A percentile compares a stretch with the other conserved stretches of the same genome.
phyloP scores from a whole-genome alignment of 2,797 vertebrate genomes.

The Acropternis orthonyx region DNA sequence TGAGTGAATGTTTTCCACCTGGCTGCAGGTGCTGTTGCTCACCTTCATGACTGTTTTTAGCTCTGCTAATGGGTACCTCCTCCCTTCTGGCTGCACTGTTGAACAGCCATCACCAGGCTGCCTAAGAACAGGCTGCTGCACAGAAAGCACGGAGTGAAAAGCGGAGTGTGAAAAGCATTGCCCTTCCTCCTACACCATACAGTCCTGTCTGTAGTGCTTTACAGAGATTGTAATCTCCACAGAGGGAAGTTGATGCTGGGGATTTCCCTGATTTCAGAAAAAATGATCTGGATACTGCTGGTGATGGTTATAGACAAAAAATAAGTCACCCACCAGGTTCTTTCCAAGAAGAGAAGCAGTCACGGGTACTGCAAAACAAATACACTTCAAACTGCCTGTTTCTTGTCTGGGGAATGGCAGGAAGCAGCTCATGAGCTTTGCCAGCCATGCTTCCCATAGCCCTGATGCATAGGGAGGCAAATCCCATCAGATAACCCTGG shows the following conservation, averaged over 20 bases:
- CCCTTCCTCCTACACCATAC: neutral
- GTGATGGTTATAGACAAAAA: neutral
- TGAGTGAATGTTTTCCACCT: neutral
- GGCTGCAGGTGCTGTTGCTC: conserved; percentile 9
- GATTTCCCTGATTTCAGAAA: neutral
- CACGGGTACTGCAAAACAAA: neutral
- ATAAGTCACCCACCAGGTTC: neutral
- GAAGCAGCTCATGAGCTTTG: neutral
- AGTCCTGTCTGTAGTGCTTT: neutral
- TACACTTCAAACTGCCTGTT: neutral
- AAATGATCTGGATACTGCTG: neutral
- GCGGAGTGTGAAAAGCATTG: neutral
- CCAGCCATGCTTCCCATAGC: neutral
- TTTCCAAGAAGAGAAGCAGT: neutral
- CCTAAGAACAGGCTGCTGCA: neutral
- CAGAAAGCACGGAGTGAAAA: rapidly evolving
- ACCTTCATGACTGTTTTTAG: neutral
- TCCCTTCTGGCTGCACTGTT: neutral
- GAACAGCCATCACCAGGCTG: neutral
- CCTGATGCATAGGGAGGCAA: neutral
- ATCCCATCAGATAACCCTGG: neutral
- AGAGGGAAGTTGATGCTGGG: neutral
- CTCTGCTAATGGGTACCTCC: neutral
- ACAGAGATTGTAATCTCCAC: neutral
- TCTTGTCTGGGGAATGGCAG: neutral